phyloP scores from a whole-genome alignment of 2,113 vertebrate species.

The Cololabis saira region DNA sequence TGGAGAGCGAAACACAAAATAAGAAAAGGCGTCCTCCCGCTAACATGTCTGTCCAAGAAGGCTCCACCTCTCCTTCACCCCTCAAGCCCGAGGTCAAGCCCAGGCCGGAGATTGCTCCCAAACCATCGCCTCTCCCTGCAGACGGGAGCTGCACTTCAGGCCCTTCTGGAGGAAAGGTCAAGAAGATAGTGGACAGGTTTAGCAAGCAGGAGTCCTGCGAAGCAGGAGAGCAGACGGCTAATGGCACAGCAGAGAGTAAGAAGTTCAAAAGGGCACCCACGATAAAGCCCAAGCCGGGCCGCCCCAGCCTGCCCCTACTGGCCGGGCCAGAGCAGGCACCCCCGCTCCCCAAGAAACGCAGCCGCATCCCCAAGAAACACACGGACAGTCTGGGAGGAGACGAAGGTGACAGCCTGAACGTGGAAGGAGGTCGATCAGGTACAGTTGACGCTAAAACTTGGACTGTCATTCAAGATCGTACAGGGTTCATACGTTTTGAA shows the following conservation, averaged over 20 bases:
- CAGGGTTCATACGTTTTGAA: no score
- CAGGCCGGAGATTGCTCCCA: slow-evolving; percentile 59
- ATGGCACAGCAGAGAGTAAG: not conserved
- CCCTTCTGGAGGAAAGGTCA: slow-evolving; percentile 69
- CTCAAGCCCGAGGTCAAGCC: slow-evolving; percentile 57
- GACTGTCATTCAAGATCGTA: not conserved
- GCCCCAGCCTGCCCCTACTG: not conserved
- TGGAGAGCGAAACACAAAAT: slow-evolving; percentile 11
- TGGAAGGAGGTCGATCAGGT: slow-evolving; percentile 75
- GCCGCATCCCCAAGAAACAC: slow-evolving; percentile 17
- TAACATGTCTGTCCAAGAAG: slow-evolving; percentile 73
- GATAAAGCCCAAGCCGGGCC: slow-evolving; percentile 61
- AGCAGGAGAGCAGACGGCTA: not conserved
- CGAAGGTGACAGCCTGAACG: slow-evolving; percentile 12
- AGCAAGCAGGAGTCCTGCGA: slow-evolving; percentile 44
- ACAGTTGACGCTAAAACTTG: not conserved
- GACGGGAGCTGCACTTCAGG: not conserved
- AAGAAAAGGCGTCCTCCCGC: slow-evolving; percentile 12
- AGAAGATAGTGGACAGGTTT: slow-evolving; percentile 76
- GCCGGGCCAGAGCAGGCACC: slow-evolving; percentile 35
- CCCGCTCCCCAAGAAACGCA: slow-evolving; percentile 70
- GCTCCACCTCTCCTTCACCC: not conserved
- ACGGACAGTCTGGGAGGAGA: not conserved
- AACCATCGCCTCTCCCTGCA: slow-evolving; percentile 26
- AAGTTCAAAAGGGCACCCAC: slow-evolving; percentile 50